Evolutionary conservation across 2,113 vertebrate genomes (phyloP).

Genomic region (Nansenia antarctica): DNA sequence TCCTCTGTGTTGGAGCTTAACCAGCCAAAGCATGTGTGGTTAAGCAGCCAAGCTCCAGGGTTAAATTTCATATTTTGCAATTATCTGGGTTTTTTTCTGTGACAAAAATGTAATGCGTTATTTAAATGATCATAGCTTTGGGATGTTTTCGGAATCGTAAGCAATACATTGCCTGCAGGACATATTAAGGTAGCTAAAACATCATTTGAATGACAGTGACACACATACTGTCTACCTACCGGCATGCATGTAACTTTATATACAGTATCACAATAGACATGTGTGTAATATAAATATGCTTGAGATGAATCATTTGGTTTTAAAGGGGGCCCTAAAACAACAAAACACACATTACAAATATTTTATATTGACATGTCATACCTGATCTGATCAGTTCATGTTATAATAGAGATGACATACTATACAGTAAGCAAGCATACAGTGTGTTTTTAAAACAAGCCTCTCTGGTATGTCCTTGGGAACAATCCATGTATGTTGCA

Average conservation of each 20-base stretch:
- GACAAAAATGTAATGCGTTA: conserved; percentile 75
- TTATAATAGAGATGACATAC: background rate
- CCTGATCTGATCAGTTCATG: background rate
- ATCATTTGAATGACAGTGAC: background rate
- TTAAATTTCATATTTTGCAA: conserved; percentile 79
- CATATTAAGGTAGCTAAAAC: conserved; percentile 8
- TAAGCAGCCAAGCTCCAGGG: conserved; percentile 79
- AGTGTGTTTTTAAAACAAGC: conserved; percentile 29
- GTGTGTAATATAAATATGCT: no score
- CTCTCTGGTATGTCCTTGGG: conserved; percentile 34
- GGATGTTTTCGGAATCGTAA: conserved; percentile 67
- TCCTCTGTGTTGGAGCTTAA: conserved; percentile 77
- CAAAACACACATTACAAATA: no score
- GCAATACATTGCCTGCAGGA: conserved; percentile 47
- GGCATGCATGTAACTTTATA: no score
- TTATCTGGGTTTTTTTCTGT: conserved; percentile 73
- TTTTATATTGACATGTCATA: no score
- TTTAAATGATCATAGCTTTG: conserved; percentile 83
- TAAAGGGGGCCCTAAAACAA: no score
- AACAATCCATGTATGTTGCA: conserved; percentile 49
- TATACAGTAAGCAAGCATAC: conserved; percentile 26
- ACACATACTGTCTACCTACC: background rate
- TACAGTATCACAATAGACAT: no score
- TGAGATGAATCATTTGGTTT: background rate
- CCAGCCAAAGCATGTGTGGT: conserved; percentile 79